Conservation (phyloP, 2,888 invertebrate species). For the Andrena hattorfiana region DNA sequence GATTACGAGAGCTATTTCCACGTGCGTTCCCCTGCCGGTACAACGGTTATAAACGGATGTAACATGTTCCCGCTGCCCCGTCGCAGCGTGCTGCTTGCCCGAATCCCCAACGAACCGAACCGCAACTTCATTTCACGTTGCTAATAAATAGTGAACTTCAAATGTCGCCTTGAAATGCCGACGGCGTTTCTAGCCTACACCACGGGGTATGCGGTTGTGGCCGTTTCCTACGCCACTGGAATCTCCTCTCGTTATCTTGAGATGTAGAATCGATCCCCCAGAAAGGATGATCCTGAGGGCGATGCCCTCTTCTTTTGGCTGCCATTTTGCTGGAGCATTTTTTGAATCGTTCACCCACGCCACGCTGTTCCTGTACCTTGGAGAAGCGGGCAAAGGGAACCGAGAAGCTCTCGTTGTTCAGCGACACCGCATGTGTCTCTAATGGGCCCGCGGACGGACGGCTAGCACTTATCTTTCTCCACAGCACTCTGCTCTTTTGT, state of each 20-base stretch:
- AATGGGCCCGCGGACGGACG: slow-evolving; percentile 71
- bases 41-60: slow-evolving; percentile 40
- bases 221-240: neutral
- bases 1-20: slow-evolving; percentile 62
- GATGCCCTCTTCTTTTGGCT: neutral
- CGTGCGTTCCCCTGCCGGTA: slow-evolving; percentile 30
- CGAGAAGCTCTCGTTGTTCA: slow-evolving; percentile 48
- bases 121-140: too few relatives aligned
- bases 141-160: neutral
- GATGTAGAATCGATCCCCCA: neutral
- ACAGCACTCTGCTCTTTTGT: slow-evolving; percentile 62
- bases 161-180: too few relatives aligned
- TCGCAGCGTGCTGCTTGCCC: neutral
- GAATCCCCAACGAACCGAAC: neutral
- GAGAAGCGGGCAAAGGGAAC: slow-evolving; percentile 22
- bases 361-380: slow-evolving; percentile 22
- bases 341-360: slow-evolving; percentile 45
- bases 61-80: slow-evolving; percentile 17
- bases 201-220: too few relatives aligned
- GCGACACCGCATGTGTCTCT: slow-evolving; percentile 66
- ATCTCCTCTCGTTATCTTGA: neutral
- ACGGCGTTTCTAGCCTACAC: too few relatives aligned
- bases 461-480: slow-evolving; percentile 68
- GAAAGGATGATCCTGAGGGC: too few relatives aligned
- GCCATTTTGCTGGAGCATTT: slow-evolving; percentile 15